Evolutionary conservation across 2,888 invertebrate genomes (phyloP).

Genomic region (Campaea margaritaria): DNA sequence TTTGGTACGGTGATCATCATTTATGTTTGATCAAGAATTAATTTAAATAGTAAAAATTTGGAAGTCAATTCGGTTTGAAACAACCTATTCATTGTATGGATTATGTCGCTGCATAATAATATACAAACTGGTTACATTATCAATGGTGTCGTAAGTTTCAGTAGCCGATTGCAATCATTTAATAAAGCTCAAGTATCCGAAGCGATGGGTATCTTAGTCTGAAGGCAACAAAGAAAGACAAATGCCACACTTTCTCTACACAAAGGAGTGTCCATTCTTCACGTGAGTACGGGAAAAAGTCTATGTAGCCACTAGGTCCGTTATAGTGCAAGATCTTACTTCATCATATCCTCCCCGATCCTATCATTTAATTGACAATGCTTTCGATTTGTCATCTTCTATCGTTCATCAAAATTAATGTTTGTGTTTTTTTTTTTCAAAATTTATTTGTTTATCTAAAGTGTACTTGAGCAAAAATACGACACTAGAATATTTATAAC

Average conservation of each 20-base stretch:
- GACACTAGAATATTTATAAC: no score
- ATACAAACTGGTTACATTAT: conserved; percentile 34
- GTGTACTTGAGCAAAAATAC: no score
- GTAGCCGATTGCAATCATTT: conserved; percentile 52
- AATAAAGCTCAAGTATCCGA: conserved; percentile 51
- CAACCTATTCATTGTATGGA: no score
- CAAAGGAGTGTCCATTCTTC: conserved; percentile 78
- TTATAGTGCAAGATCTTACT: conserved; percentile 14
- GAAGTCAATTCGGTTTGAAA: no score
- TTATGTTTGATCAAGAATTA: no score
- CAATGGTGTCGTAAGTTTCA: conserved; percentile 45
- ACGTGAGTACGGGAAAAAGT: conserved; percentile 68
- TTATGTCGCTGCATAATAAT: not conserved
- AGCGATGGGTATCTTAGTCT: conserved; percentile 57
- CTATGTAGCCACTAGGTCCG: conserved; percentile 51
- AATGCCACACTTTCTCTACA: conserved; percentile 71
- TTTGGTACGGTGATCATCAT: no score
- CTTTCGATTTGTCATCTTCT: no score
- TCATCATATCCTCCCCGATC: not conserved
- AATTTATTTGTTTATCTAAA: no score
- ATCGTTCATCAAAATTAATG: not conserved
- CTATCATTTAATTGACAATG: not conserved
- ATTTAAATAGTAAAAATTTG: no score
- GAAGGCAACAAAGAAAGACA: conserved; percentile 73
- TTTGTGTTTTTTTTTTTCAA: no score